A percentile compares a stretch with the other conserved stretches of the same genome.
Evolutionary conservation across 2,888 invertebrate genomes (phyloP).

Genomic region (Gryllus longicercus): DNA sequence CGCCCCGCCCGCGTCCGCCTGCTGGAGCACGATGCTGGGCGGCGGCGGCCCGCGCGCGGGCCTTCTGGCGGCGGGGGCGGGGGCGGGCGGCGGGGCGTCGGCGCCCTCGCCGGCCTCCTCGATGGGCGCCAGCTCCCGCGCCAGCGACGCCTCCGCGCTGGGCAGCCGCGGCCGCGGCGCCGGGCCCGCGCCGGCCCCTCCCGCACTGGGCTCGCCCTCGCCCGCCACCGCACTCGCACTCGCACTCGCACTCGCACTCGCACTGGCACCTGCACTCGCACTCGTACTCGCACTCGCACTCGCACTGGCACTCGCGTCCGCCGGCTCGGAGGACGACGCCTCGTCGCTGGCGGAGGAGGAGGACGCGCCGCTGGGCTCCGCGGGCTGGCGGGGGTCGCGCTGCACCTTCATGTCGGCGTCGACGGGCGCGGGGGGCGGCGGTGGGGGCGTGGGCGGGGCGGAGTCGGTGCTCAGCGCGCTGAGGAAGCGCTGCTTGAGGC

Average conservation of each 20-base stretch:
- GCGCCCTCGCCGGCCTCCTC: constrained; percentile 18
- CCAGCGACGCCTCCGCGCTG: background rate
- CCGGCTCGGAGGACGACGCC: too few relatives aligned
- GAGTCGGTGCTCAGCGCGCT: background rate
- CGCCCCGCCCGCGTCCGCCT: background rate
- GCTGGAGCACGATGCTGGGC: constrained; percentile 25
- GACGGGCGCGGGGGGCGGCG: background rate
- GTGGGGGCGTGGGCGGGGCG: background rate
- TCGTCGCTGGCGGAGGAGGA: background rate
- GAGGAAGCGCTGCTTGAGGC: constrained; percentile 29
- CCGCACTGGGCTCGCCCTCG: background rate
- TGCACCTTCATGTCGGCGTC: background rate
- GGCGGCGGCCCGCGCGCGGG: background rate
- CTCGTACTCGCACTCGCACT: background rate
- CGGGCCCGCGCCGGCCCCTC: background rate
- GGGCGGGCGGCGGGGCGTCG: background rate
- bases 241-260: background rate
- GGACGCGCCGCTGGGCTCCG: background rate
- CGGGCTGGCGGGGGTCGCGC: background rate
- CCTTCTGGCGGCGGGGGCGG: background rate
- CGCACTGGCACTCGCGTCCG: background rate
- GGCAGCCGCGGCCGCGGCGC: constrained; percentile 18
- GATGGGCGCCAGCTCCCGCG: background rate
- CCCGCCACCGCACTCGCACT: background rate
- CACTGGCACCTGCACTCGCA: background rate